Conservation (phyloP, 1,140 invertebrate species). For the Euglossa dilemma region DNA sequence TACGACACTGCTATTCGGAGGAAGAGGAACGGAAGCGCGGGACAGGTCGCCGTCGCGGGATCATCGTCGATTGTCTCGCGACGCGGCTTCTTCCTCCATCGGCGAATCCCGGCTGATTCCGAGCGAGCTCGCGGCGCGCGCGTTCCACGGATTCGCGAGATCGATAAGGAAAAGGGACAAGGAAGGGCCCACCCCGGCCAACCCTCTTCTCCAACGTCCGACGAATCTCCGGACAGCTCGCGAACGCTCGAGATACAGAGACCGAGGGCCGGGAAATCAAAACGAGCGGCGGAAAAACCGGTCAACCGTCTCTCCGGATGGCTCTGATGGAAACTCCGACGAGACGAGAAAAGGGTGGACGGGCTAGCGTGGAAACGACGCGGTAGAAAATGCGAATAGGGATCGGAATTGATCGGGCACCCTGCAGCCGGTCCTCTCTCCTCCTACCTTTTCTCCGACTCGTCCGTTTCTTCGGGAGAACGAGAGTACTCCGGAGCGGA, state of each 20-base stretch:
- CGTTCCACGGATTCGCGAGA: constrained; percentile 12
- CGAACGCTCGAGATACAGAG: constrained; percentile 17
- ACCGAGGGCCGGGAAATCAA: constrained; percentile 11
- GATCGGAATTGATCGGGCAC: constrained; percentile 31
- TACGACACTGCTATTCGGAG: neutral
- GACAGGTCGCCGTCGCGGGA: neutral
- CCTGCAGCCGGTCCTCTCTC: neutral
- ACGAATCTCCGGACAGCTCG: constrained; percentile 28
- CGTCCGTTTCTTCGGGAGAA: neutral
- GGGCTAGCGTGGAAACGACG: neutral
- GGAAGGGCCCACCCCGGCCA: neutral
- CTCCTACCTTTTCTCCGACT: neutral
- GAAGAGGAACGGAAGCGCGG: neutral
- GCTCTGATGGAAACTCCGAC: constrained; percentile 35
- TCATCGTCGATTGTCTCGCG: neutral
- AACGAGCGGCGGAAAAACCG: constrained; percentile 22
- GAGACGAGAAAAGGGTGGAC: constrained; percentile 46
- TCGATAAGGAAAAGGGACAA: constrained; percentile 19
- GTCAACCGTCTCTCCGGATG: neutral
- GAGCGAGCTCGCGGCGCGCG: neutral
- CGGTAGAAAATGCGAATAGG: constrained; percentile 22
- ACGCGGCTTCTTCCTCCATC: constrained; percentile 9
- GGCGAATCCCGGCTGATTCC: neutral
- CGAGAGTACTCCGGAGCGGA: constrained; percentile 6
- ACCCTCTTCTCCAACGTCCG: neutral